Evolutionary conservation across 2,888 invertebrate species (phyloP), one percentile per base, ranked within the genome.

Genomic region (Electrophaes corylata): DNA sequence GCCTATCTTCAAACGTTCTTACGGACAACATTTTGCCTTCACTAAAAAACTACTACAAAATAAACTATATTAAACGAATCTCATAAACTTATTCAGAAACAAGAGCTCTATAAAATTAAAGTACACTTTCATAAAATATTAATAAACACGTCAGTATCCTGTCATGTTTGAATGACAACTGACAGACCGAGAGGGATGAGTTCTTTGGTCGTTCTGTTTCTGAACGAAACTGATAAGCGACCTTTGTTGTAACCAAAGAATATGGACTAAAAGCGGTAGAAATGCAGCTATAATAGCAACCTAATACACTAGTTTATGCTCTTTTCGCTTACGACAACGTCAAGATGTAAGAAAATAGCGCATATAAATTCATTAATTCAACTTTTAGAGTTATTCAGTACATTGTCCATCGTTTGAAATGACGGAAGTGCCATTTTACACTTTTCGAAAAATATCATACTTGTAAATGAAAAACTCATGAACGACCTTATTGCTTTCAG

Each of bases 11-110:
- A 46, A 79, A 70, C 8, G 79, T 70, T 11, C 86, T 73, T 52
- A 86, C 67, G 2, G 88, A 84, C 66, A 91, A 69, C 86, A 90
- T 88, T 72, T 76, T 82, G 61, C n/a, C 60, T 56, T 69, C 69
- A 72, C 66, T 57, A 48, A 57, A 41, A 61, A n/a, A n/a, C 33
- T 57, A 59, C 59, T 53, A 49, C 10, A 48, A 56, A 50, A 55
- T 47, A 57, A 58, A 56, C 18, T 12, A 51, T 43, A 55, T 41
- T 45, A 57, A 35, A 45, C 45, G 18, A 29, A 26, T 26, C 10
- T 0, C 47, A 18, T 48, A 51, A 58, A 60, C 40, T 46, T 46
- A 48, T 53, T 52, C 41, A 10, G 44, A 60, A 60, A 43, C 48
- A 40, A 46, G 46, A 57, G 51, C 35, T 47, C 40, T 54, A 47